Evolutionary conservation across 2,888 invertebrate species (phyloP).

Genomic region (Sinohyriopsis cumingii): DNA sequence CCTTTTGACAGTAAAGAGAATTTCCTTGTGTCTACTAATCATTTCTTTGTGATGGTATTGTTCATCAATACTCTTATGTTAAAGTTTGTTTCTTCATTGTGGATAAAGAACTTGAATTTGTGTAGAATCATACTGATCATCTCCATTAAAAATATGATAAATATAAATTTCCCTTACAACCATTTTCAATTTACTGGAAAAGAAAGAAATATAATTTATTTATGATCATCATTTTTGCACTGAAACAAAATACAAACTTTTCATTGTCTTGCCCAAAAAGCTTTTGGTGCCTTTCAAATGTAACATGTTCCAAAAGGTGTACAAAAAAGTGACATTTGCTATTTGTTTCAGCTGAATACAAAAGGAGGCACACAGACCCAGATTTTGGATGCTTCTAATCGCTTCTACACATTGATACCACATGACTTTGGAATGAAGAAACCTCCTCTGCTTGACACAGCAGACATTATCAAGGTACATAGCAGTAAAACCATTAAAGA

Average conservation of each 20-base stretch:
- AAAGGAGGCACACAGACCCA: slow-evolving; percentile 71
- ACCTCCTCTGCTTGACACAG: slow-evolving; percentile 85
- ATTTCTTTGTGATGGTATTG: no score
- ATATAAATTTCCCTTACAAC: no score
- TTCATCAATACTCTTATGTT: no score
- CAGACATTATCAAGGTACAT: slow-evolving; percentile 79
- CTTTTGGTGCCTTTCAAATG: no score
- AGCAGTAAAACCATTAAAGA: not conserved
- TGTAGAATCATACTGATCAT: no score
- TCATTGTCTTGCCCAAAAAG: no score
- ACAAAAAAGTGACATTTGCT: not conserved
- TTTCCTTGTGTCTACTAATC: no score
- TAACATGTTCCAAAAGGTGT: not conserved
- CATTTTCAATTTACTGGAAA: no score
- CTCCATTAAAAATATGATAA: no score
- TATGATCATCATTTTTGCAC: not conserved
- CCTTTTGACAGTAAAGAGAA: no score
- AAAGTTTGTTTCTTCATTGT: no score
- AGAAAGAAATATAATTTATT: slow-evolving; percentile 2
- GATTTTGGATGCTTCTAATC: slow-evolving; percentile 90
- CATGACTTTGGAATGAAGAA: slow-evolving; percentile 91
- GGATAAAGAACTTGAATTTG: no score
- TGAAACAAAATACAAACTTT: not conserved
- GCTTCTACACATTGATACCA: slow-evolving; percentile 95
- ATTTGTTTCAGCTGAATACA: slow-evolving; percentile 59